A percentile compares a stretch with the other conserved stretches of the same genome.
Conservation (phyloP, 2,113 vertebrate species). For the Hiodon alosoides region DNA sequence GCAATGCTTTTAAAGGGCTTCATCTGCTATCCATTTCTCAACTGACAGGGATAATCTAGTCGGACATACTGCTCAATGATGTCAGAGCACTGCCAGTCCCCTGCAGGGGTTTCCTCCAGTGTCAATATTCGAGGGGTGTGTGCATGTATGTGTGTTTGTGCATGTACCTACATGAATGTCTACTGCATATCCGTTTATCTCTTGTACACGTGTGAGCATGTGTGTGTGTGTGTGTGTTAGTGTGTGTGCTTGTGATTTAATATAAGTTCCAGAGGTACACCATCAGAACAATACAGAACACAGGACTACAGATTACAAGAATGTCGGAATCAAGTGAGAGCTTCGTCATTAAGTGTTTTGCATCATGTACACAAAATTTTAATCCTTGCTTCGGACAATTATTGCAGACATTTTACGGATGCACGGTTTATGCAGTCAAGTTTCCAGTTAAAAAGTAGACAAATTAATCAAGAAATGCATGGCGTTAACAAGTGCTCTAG, state of each 20-base stretch:
- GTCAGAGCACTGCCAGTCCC: slow-evolving; percentile 6
- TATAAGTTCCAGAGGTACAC: not conserved
- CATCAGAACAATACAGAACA: not conserved
- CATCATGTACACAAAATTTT: too few relatives aligned
- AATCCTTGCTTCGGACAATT: too few relatives aligned
- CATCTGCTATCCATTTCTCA: slow-evolving; percentile 12
- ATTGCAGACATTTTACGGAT: too few relatives aligned
- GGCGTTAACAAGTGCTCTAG: too few relatives aligned
- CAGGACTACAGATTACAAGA: not conserved
- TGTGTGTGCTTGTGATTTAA: not conserved
- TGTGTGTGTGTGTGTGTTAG: slow-evolving; percentile 11
- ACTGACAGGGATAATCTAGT: not conserved
- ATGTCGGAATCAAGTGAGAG: too few relatives aligned
- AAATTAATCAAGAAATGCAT: too few relatives aligned
- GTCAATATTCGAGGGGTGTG: not conserved
- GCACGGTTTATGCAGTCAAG: too few relatives aligned
- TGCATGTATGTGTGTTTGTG: not conserved
- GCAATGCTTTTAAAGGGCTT: not conserved
- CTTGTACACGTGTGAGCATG: not conserved
- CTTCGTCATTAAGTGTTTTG: too few relatives aligned
- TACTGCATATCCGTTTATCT: not conserved
- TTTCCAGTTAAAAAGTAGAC: too few relatives aligned
- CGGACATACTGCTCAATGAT: slow-evolving; percentile 10
- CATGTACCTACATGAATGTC: not conserved
- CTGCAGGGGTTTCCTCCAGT: not conserved